Conservation (phyloP, 2,888 invertebrate species). For the Galeopsomyia nigrocyanea region DNA sequence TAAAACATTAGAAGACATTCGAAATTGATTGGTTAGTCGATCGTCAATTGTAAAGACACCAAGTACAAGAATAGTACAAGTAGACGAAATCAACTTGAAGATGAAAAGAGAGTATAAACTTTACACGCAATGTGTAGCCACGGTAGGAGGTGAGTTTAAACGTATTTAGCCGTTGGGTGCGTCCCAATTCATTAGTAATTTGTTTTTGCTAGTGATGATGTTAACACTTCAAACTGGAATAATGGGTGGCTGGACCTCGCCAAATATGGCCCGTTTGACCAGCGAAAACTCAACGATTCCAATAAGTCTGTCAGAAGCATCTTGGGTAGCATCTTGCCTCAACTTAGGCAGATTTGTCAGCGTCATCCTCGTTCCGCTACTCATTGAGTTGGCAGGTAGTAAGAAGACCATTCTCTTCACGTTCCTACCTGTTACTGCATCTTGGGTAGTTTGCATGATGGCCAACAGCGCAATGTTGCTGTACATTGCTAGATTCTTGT, state of each 20-base stretch:
- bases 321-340: slow-evolving; percentile 55
- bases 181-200: neutral
- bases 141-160: too few relatives aligned
- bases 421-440: slow-evolving; percentile 48
- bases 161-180: too few relatives aligned
- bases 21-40: too few relatives aligned
- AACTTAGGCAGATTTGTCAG: slow-evolving; percentile 54
- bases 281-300: slow-evolving; percentile 47
- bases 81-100: too few relatives aligned
- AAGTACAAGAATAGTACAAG: too few relatives aligned
- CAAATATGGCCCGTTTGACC: slow-evolving; percentile 52
- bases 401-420: slow-evolving; percentile 50
- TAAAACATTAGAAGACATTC: too few relatives aligned
- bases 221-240: slow-evolving; percentile 46
- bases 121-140: too few relatives aligned
- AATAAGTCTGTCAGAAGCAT: slow-evolving; percentile 50
- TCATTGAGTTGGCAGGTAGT: slow-evolving; percentile 51
- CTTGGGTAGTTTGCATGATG: slow-evolving; percentile 51
- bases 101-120: too few relatives aligned
- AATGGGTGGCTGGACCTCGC: slow-evolving; percentile 55
- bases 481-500: slow-evolving; percentile 48
- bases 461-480: slow-evolving; percentile 52
- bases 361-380: slow-evolving; percentile 49
- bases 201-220: slow-evolving; percentile 6
- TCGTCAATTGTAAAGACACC: too few relatives aligned